A percentile compares a stretch with the other conserved stretches of the same genome.
Conservation (phyloP, 2,113 vertebrate species). For the Ptychochromis oligacanthus region DNA sequence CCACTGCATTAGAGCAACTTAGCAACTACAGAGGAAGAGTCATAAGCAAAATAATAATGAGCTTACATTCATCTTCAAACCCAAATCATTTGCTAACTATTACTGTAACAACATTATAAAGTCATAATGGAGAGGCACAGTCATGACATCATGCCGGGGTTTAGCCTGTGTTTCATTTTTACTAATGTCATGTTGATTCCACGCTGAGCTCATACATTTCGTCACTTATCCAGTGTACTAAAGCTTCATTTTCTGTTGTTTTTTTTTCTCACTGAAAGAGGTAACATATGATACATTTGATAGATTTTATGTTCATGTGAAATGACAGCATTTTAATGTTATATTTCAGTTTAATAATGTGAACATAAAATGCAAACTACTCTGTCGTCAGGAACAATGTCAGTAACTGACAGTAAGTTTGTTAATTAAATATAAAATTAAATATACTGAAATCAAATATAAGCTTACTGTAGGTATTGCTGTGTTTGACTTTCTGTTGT, state of each 20-base stretch:
- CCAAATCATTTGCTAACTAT: neutral
- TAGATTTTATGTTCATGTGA: neutral
- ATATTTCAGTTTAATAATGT: neutral
- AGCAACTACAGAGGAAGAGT: neutral
- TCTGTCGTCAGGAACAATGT: neutral
- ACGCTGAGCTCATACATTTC: neutral
- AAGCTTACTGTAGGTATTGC: neutral
- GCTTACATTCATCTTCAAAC: neutral
- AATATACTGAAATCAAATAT: neutral
- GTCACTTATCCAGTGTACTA: neutral
- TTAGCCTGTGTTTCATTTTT: neutral
- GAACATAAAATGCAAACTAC: neutral
- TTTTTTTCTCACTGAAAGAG: neutral
- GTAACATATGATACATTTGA: neutral
- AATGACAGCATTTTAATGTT: neutral
- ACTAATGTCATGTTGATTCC: neutral
- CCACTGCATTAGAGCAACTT: neutral
- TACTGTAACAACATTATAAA: neutral
- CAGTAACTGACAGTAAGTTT: too few species aligned
- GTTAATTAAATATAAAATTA: neutral
- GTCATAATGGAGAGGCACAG: neutral
- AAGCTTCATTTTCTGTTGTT: neutral
- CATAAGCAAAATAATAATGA: neutral
- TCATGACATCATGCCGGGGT: neutral
- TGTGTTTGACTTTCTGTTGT: neutral